Conservation (phyloP, 2,888 invertebrate species). For the Aphrophora alni region DNA sequence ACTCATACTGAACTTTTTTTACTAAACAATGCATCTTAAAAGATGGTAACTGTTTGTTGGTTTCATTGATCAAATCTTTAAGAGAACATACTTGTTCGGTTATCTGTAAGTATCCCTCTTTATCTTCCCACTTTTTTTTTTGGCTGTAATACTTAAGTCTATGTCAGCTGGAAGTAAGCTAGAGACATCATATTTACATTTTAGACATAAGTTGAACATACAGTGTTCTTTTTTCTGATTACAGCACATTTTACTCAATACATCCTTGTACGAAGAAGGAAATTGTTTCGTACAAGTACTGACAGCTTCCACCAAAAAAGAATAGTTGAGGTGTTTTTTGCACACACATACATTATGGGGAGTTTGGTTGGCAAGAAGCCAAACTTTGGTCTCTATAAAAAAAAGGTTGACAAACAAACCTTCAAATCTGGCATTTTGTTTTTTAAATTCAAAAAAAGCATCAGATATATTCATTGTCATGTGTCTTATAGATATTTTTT, state of each 20-base stretch:
- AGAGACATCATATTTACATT: slow-evolving; percentile 4
- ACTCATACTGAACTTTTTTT: slow-evolving; percentile 12
- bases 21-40: slow-evolving; percentile 3
- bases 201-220: neutral
- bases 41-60: neutral
- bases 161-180: neutral
- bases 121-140: slow-evolving; percentile 17
- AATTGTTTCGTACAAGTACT: neutral
- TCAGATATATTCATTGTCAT: slow-evolving; percentile 15
- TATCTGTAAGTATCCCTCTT: slow-evolving; percentile 12
- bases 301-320: slow-evolving; percentile 18
- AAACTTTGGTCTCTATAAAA: slow-evolving; percentile 14
- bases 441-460: slow-evolving; percentile 14
- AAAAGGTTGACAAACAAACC: slow-evolving; percentile 10
- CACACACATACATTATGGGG: slow-evolving; percentile 24
- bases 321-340: slow-evolving; percentile 18
- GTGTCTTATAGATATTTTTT: slow-evolving; percentile 3
- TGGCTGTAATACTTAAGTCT: neutral
- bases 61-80: neutral
- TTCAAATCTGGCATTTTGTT: neutral
- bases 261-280: slow-evolving; percentile 15
- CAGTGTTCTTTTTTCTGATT: slow-evolving; percentile 6
- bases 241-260: slow-evolving; percentile 23
- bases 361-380: slow-evolving; percentile 18
- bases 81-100: neutral